Evolutionary conservation across 2,113 vertebrate genomes (phyloP), one percentile per base, ranked within the genome.

Genomic region (Cromileptes altivelis): DNA sequence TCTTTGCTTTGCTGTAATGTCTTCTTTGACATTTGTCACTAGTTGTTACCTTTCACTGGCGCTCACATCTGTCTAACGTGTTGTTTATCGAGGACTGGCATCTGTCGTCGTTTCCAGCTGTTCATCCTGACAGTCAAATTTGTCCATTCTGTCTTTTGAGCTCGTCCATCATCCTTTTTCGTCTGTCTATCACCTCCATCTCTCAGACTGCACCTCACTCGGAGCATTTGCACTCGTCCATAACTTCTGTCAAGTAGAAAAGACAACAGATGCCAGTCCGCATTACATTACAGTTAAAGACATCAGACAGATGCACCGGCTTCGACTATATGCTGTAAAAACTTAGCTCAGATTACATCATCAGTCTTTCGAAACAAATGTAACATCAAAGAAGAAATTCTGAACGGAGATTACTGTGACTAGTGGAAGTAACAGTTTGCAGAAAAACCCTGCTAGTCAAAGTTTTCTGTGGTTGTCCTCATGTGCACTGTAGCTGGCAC

Each of bases 401-500:
- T 78, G 50, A 63, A 52, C 3, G 19, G 25, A 78, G 50, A 78
- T 40, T 30, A 53, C 40, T 37, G 33, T 0, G 6, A 30, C 53
- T 73, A 13, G 33, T 74, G 40, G 30, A 33, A 37, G 68, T 56
- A 12, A 37, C 58, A 75, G 53, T 69, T 75, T 67, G 25, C 45
- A 6, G 49, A 68, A 75, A 69, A 73, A 60, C 57, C 71, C 61
- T 13, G 68, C 61, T 55, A 23, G 58, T 76, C 53, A 57, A 73
- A 75, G 69, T 69, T 81, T 80, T 69, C 42, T 23, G 2, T 33
- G 11, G 74, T n/a, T 86, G 76, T 88, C 83, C 87, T 89, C 49
- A 50, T 69, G 71, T 84, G 78, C 72, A 77, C 75, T 72, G 2
- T 68, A 74, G 61, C 55, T 85, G 85, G 76, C 88, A 81, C 63